Evolutionary conservation across 1,140 invertebrate species (phyloP).

Genomic region (Macrobrachium rosenbergii): DNA sequence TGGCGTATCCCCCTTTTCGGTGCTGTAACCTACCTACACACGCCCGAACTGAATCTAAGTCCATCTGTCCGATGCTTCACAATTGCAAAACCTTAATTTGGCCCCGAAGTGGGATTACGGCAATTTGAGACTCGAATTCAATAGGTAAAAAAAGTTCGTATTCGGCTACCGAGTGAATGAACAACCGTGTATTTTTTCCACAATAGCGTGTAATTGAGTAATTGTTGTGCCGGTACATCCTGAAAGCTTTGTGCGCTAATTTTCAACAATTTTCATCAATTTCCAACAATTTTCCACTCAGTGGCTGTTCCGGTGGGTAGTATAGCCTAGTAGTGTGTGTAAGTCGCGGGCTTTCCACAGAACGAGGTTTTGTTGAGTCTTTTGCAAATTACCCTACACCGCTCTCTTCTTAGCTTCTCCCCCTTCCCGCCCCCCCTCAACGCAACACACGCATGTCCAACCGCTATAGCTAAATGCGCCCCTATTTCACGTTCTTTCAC

Average conservation of each 20-base stretch:
- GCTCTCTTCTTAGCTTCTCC: no score
- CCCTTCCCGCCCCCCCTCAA: no score
- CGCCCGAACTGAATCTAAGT: no score
- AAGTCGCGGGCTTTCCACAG: neutral
- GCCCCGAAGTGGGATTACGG: no score
- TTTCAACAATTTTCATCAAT: slow-evolving; percentile 42
- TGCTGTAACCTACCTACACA: neutral
- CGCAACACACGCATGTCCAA: no score
- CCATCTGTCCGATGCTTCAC: neutral
- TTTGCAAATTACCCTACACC: no score
- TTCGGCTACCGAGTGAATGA: no score
- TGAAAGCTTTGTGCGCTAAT: slow-evolving; percentile 45
- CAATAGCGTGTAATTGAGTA: slow-evolving; percentile 56
- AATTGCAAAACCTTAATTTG: neutral
- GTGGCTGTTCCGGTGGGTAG: slow-evolving; percentile 35
- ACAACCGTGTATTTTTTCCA: slow-evolving; percentile 9
- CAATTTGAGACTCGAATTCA: no score
- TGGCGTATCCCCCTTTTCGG: no score
- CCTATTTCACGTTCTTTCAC: no score
- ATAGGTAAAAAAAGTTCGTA: no score
- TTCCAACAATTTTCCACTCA: slow-evolving; percentile 43
- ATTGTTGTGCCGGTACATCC: slow-evolving; percentile 41
- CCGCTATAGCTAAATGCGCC: no score
- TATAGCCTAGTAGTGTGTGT: neutral
- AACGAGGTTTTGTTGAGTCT: neutral